Conservation (phyloP, 2,888 invertebrate species). For the Balanococcus diminutus region DNA sequence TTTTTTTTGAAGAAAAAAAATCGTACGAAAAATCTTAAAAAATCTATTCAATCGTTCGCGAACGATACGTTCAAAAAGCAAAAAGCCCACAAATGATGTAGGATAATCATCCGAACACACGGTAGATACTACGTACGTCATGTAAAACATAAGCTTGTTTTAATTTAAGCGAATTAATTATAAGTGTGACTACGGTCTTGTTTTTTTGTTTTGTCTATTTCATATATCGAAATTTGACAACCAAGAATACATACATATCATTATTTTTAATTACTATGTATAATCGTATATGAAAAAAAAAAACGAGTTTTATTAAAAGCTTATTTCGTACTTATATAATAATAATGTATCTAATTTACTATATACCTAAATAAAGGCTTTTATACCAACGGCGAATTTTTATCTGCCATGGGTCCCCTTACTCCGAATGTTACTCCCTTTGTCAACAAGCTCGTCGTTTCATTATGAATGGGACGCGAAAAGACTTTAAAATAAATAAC, state of each 20-base stretch:
- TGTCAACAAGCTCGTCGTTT: not conserved
- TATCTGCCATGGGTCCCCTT: not conserved
- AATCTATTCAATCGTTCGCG: too few species aligned
- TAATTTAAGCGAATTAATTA: not conserved
- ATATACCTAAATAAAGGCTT: not conserved
- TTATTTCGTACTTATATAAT: not conserved
- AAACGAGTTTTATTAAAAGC: not conserved
- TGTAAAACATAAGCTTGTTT: not conserved
- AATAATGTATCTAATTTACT: not conserved
- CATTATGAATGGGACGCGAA: not conserved
- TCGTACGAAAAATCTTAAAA: too few species aligned
- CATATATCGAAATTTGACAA: not conserved
- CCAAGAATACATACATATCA: slow-evolving; percentile 50
- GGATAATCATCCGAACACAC: not conserved
- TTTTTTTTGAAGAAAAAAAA: too few species aligned
- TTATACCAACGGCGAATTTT: slow-evolving; percentile 18
- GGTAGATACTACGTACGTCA: not conserved
- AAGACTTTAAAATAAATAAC: too few species aligned
- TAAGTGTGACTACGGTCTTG: not conserved
- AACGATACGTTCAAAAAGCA: too few species aligned
- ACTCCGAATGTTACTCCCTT: not conserved
- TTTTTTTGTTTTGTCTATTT: slow-evolving; percentile 4
- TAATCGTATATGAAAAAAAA: slow-evolving; percentile 1
- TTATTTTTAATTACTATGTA: slow-evolving; percentile 42
- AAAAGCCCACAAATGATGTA: too few species aligned